Conservation (phyloP, 2,888 invertebrate species). For the Acleris sparsana region DNA sequence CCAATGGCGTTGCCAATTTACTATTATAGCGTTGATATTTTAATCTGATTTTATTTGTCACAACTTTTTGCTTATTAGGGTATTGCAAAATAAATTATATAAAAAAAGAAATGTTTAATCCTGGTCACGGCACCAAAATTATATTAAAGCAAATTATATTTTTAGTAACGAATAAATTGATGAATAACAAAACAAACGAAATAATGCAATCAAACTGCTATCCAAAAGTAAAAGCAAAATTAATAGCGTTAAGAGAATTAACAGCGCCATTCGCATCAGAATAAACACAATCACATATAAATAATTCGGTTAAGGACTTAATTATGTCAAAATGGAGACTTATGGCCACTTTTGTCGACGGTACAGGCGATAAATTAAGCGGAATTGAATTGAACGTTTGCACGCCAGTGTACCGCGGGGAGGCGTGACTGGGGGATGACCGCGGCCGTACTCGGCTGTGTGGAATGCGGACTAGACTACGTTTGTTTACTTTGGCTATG, state of each 20-base stretch:
- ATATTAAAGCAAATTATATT: no score
- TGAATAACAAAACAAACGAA: not conserved
- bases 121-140: no score
- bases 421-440: conserved; percentile 11
- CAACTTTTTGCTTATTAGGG: no score
- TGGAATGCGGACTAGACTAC: conserved; percentile 3
- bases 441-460: conserved; percentile 19
- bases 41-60: no score
- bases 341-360: conserved; percentile 33
- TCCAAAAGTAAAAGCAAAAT: not conserved
- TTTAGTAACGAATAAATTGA: no score
- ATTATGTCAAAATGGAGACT: conserved; percentile 18
- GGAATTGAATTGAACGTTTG: conserved; percentile 36
- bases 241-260: conserved; percentile 8
- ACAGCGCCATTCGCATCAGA: conserved; percentile 11
- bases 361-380: conserved; percentile 35
- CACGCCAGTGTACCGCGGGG: conserved; percentile 21
- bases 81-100: no score
- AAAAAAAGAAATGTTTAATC: no score
- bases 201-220: not conserved
- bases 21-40: no score
- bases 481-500: not conserved
- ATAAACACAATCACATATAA: conserved; percentile 22
- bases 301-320: conserved; percentile 22
- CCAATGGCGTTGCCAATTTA: no score